Evolutionary conservation across 2,888 invertebrate genomes (phyloP), one percentile per base, ranked within the genome.

Genomic region (Cataglyphis rosenhaueri): DNA sequence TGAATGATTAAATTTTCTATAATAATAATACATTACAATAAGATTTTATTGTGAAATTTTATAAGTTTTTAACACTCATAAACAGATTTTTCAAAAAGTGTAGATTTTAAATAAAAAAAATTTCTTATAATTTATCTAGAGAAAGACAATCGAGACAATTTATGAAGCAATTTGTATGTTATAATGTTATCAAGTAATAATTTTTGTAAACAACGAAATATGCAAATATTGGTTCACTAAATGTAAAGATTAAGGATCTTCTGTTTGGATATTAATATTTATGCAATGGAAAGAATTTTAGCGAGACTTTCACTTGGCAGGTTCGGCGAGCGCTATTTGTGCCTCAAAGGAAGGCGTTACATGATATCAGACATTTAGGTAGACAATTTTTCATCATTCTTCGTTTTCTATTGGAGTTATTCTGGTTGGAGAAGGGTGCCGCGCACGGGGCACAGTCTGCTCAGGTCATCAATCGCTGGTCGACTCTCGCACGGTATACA

Each of bases 391-490:
- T 78, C 44, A 35, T 70, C 44, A 68, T 78, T 66, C 66, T 35
- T 52, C 48, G 62, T 52, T 66, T 57, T 32, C 29, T 73, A 0
- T 21, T 21, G 21, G 21, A 21, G 21, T 25, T 41, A 62, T 62
- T 41, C 29, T 44, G 41, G 18, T 48, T 4, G 84, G 84, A 74
- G 87, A 87, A 85, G 87, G 85, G 84, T 83, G 84, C 25, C 41
- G 81, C 79, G 76, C 76, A 87, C 83, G 79, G 6, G 1, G 83
- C 44, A 59, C 71, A 82, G 70, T 25, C 25, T 25, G 25, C 25
- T 81, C 86, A 68, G 88, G 87, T 90, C 88, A 86, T 90, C 91
- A 90, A 90, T 91, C 91, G 87, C 66, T 84, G 66, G 82, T 66
- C 76, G 85, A 65, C 74, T 75, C 81, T 66, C 64, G 85, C 79